phyloP scores from a whole-genome alignment of 2,888 invertebrate genomes.

The Crossocerus cetratus region DNA sequence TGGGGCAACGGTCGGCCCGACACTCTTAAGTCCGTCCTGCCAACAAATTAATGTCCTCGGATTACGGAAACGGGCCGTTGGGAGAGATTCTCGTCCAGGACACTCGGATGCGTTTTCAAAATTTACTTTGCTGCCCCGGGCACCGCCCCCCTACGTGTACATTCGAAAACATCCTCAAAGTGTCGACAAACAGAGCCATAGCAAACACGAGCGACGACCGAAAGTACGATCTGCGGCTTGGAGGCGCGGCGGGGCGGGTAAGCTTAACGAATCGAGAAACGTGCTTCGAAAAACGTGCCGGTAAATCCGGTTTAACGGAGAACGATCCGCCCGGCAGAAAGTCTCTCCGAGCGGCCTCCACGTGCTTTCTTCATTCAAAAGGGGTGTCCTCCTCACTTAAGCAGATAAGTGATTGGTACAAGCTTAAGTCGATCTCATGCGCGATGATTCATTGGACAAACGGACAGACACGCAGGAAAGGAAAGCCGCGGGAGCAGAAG shows the following conservation, averaged over 20 bases:
- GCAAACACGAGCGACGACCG: neutral
- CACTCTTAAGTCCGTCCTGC: conserved; percentile 57
- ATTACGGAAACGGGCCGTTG: conserved; percentile 61
- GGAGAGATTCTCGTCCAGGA: conserved; percentile 57
- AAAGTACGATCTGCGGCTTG: neutral
- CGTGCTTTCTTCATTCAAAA: conserved; percentile 13
- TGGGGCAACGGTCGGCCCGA: conserved; percentile 47
- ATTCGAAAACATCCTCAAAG: conserved; percentile 16
- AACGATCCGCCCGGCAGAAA: neutral
- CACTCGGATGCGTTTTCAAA: conserved; percentile 49
- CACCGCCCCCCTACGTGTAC: neutral
- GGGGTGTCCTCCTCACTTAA: neutral
- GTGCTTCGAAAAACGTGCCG: conserved; percentile 1
- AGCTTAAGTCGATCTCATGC: conserved; percentile 19
- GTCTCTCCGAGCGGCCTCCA: neutral
- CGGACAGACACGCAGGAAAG: conserved; percentile 17
- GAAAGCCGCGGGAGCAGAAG: conserved; percentile 1
- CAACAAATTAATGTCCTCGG: conserved; percentile 65
- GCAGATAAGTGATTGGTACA: too few species aligned
- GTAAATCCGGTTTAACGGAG: neutral
- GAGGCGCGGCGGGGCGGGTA: conserved; percentile 1
- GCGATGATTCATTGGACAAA: conserved; percentile 33
- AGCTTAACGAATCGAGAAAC: conserved; percentile 6
- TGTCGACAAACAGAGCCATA: neutral
- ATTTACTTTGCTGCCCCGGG: conserved; percentile 45